A percentile compares a stretch with the other conserved stretches of the same genome.
phyloP scores from a whole-genome alignment of 2,888 invertebrate genomes.

The Steromphala cineraria region DNA sequence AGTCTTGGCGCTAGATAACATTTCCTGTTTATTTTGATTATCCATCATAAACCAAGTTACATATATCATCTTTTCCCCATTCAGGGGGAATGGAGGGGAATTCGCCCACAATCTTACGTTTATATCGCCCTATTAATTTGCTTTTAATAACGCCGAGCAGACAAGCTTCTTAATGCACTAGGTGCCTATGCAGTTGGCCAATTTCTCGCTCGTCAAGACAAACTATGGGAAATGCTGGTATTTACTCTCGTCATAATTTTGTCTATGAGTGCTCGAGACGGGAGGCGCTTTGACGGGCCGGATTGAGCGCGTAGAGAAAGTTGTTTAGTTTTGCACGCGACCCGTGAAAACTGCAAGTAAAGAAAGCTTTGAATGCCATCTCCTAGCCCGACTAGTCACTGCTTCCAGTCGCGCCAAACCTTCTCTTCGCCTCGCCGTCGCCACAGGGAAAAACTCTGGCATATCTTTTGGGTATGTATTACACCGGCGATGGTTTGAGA shows the following conservation, averaged over 20 bases:
- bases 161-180: not conserved
- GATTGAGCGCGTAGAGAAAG: not conserved
- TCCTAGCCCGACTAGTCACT: too few relatives aligned
- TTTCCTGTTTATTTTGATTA: constrained; percentile 14
- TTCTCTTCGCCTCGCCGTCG: not conserved
- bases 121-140: constrained; percentile 19
- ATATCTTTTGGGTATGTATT: constrained; percentile 9
- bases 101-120: not conserved
- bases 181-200: not conserved
- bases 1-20: not conserved
- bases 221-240: not conserved
- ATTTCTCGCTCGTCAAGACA: constrained; percentile 15
- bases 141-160: constrained; percentile 8
- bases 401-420: not conserved
- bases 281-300: not conserved
- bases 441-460: not conserved
- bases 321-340: constrained; percentile 17
- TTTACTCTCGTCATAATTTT: constrained; percentile 11
- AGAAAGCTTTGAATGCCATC: not conserved
- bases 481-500: not conserved
- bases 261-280: not conserved
- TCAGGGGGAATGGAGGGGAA: not conserved
- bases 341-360: constrained; percentile 6
- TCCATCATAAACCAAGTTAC: constrained; percentile 1
- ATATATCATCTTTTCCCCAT: not conserved